These are phyloP conservation scores for Platynereis dumerilii DNA, from an alignment of 2,888 invertebrate genomes.

Conservation along the genomic window DNA sequence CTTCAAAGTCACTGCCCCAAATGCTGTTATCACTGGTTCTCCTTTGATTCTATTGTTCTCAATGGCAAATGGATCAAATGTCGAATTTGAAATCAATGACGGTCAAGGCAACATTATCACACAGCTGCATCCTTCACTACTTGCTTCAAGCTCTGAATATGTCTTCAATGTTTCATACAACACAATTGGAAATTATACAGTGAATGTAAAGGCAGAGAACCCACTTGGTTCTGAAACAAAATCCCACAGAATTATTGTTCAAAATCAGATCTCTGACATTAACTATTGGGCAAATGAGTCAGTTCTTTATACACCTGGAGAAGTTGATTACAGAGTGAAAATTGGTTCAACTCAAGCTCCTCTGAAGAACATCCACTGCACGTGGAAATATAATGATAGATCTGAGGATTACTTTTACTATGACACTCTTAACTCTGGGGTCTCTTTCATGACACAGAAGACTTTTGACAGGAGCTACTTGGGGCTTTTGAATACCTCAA, in stretches of 20 bases:
- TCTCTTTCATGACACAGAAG: not conserved
- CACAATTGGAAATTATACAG: constrained; percentile 3
- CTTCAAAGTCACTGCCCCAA: not conserved
- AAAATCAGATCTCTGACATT: not conserved
- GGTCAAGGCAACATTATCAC: not conserved
- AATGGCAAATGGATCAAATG: constrained; percentile 3
- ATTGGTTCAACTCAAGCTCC: not conserved
- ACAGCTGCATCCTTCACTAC: not conserved
- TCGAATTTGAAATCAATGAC: not conserved
- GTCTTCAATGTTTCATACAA: not conserved
- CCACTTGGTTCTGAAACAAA: not conserved
- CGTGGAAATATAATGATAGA: not conserved
- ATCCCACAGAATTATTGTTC: not conserved
- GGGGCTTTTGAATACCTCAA: not conserved
- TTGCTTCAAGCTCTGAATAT: not conserved
- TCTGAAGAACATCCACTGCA: not conserved
- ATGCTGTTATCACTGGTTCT: not conserved
- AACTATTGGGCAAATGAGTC: not conserved
- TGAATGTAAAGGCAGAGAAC: not conserved
- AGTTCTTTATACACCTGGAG: not conserved
- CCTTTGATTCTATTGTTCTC: not conserved
- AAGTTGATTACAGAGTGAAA: not conserved
- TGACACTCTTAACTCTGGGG: not conserved
- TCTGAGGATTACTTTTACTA: not conserved
- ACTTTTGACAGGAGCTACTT: not conserved